Evolutionary conservation across 2,888 invertebrate genomes (phyloP).

Genomic region (Cephus runcator): DNA sequence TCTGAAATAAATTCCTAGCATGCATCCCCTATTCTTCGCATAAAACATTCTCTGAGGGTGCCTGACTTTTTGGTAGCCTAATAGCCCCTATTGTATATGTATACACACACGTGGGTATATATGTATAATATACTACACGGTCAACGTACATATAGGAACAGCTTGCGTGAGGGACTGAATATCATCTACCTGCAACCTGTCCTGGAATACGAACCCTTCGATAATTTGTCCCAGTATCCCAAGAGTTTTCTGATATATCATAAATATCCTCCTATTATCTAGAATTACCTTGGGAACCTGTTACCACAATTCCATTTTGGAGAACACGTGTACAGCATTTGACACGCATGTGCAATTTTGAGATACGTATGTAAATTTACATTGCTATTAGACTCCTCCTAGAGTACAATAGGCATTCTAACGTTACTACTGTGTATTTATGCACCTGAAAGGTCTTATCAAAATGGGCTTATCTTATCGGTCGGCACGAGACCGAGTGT

Average conservation of each 20-base stretch:
- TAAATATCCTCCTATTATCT: not conserved
- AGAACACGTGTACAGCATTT: not conserved
- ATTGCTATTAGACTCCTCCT: not conserved
- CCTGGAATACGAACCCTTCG: not conserved
- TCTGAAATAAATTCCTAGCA: not conserved
- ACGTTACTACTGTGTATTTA: not conserved
- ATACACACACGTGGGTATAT: conserved; percentile 1
- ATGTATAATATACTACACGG: not conserved
- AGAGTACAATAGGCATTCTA: not conserved
- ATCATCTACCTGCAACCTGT: conserved; percentile 16
- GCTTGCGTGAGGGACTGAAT: not conserved
- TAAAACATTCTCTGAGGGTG: not conserved
- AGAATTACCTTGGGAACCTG: not conserved
- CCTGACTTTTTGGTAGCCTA: conserved; percentile 21
- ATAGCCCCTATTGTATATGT: conserved; percentile 9
- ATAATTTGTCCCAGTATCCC: not conserved
- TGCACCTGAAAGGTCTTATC: conserved; percentile 25
- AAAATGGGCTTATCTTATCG: conserved; percentile 32
- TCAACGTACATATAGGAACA: not conserved
- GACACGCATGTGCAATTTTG: not conserved
- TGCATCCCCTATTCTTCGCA: not conserved
- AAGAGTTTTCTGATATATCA: not conserved
- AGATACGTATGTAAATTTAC: not conserved
- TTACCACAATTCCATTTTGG: not conserved
- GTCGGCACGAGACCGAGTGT: conserved; percentile 24